Evolutionary conservation across 1,140 invertebrate genomes (phyloP).

Genomic region (Pseudomyrmex sp.): DNA sequence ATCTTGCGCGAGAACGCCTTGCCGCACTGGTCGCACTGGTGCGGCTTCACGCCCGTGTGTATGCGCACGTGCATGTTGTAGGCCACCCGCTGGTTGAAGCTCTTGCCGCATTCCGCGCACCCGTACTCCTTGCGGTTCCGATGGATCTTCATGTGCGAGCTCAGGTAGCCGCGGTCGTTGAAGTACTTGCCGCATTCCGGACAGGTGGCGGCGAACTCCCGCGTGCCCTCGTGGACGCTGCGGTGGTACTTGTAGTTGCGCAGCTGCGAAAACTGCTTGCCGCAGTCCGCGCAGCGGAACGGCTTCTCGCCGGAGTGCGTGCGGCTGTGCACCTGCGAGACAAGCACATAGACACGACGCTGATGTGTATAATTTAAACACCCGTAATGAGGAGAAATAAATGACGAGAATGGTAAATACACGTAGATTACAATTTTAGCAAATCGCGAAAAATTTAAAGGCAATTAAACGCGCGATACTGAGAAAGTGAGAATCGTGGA

Average conservation of each 20-base stretch:
- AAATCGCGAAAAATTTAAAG: too few relatives aligned
- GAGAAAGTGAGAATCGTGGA: too few relatives aligned
- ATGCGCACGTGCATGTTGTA: slow-evolving; percentile 94
- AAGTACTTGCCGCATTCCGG: slow-evolving; percentile 92
- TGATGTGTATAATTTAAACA: not conserved
- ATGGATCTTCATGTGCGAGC: slow-evolving; percentile 93
- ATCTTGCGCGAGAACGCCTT: slow-evolving; percentile 94
- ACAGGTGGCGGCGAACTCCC: slow-evolving; percentile 91
- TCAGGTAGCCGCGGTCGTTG: slow-evolving; percentile 91
- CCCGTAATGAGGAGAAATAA: not conserved
- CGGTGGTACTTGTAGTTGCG: slow-evolving; percentile 92
- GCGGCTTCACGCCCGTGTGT: slow-evolving; percentile 93
- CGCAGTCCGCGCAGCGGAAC: slow-evolving; percentile 91
- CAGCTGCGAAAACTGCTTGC: slow-evolving; percentile 92
- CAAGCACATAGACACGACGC: slow-evolving; percentile 18
- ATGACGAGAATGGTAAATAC: not conserved
- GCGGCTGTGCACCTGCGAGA: slow-evolving; percentile 77
- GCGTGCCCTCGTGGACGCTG: slow-evolving; percentile 89
- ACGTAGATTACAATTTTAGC: not conserved
- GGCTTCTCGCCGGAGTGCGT: slow-evolving; percentile 86
- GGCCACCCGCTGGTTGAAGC: slow-evolving; percentile 92
- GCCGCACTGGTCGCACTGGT: slow-evolving; percentile 93
- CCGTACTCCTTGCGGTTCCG: slow-evolving; percentile 91
- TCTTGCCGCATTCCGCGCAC: slow-evolving; percentile 90
- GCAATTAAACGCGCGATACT: too few relatives aligned